Evolutionary conservation across 2,888 invertebrate genomes (phyloP).

Genomic region (Orthosia gracilis): DNA sequence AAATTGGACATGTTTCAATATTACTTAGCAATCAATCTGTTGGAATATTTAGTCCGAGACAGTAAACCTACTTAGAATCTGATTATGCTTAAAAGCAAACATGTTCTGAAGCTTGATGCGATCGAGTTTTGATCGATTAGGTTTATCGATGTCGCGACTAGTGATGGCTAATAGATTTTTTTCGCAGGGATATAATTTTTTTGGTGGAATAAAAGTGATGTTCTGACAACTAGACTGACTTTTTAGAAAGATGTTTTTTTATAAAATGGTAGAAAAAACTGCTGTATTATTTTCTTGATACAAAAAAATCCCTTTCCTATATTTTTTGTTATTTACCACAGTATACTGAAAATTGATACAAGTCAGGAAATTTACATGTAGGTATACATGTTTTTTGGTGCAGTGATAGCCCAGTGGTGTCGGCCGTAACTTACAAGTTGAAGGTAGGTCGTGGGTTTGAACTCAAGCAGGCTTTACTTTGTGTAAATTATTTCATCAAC

Average conservation of each 20-base stretch:
- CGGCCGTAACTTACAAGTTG: too few relatives aligned
- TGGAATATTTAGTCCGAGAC: slow-evolving; percentile 41
- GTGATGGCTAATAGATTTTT: slow-evolving; percentile 3
- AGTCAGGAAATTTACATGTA: too few relatives aligned
- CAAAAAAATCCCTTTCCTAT: too few relatives aligned
- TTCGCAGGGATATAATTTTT: neutral
- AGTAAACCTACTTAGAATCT: slow-evolving; percentile 46
- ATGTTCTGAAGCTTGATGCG: slow-evolving; percentile 27
- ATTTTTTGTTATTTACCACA: too few relatives aligned
- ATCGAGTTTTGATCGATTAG: slow-evolving; percentile 51
- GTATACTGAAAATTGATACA: too few relatives aligned
- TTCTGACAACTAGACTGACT: neutral
- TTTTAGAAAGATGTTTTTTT: neutral
- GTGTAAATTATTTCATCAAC: too few relatives aligned
- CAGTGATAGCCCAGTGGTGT: too few relatives aligned
- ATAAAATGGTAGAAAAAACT: too few relatives aligned
- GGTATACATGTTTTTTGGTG: too few relatives aligned
- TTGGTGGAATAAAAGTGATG: neutral
- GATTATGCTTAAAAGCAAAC: slow-evolving; percentile 42
- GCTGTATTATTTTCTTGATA: too few relatives aligned
- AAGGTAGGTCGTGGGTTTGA: too few relatives aligned
- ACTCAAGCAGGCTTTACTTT: too few relatives aligned
- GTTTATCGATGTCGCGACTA: slow-evolving; percentile 21
- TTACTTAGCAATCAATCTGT: slow-evolving; percentile 30
- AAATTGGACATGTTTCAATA: slow-evolving; percentile 44